Evolutionary conservation across 2,797 vertebrate species (phyloP), one percentile per base, ranked within the genome.

Genomic region (Clarias platycephalus): DNA sequence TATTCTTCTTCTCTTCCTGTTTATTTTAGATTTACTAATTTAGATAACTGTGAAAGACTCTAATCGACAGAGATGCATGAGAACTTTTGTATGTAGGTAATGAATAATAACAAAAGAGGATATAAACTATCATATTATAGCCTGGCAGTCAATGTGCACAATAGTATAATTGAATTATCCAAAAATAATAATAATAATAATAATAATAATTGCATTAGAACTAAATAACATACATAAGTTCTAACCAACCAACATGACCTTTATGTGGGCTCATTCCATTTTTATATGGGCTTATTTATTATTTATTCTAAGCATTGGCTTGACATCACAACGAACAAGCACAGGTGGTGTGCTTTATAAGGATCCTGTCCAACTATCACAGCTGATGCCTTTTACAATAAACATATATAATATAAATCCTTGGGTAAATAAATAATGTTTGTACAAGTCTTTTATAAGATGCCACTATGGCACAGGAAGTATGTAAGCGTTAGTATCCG

Each of bases 1-100:
- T 77, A 24, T 85, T 67, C 20, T 66, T 82, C n/a, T 60, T 44
- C 37, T 71, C 66, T 57, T 31, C 37, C 26, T 78, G 57, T 79
- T 79, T 74, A 64, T 57, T 58, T 55, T 53, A 53, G 49, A 53
- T 53, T 78, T 28, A 53, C 75, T 57, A 15, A 58, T 74, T 77
- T 63, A 85, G 49, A 76, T 58, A 64, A 40, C 44, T 44, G 8
- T 79, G 53, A 20, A 60, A 34, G 55, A 40, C 20, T 58, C 49
- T 53, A 53, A 53, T 53, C 12, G 12, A 57, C 72, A 58, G 9
- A 22, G 49, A 28, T 18, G 7, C 7, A 20, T 55, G 26, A 22
- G 8, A 26, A 22, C 26, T 57, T 26, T 57, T 57, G 18, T 22
- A 76, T 57, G 28, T 37, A 31, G 10, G 18, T 77, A 60, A 77